Percentiles rank a stretch among this genome's conserved stretches.
Evolutionary conservation across 2,888 invertebrate genomes (phyloP).

Genomic region (Protonemura montana): DNA sequence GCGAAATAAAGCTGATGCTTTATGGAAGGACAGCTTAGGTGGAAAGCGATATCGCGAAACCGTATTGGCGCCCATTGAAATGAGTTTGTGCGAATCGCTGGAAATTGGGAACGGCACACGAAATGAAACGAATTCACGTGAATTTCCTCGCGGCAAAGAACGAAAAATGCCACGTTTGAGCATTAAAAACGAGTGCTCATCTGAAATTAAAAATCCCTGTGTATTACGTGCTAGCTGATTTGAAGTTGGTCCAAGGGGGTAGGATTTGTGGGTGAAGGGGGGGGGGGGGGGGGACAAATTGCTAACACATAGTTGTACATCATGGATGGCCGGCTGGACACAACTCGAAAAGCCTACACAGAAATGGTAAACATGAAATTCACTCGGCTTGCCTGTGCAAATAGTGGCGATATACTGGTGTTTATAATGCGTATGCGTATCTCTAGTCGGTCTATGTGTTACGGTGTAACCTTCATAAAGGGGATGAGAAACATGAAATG

Average conservation of each 20-base stretch:
- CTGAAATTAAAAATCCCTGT: neutral
- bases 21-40: neutral
- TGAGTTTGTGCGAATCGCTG: neutral
- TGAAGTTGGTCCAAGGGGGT: neutral
- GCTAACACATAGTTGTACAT: slow-evolving; percentile 49
- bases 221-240: neutral
- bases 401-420: slow-evolving; percentile 44
- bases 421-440: neutral
- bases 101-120: neutral
- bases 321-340: slow-evolving; percentile 47
- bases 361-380: slow-evolving; percentile 51
- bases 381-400: slow-evolving; percentile 47
- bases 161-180: neutral
- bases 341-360: slow-evolving; percentile 38
- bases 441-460: neutral
- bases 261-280: neutral
- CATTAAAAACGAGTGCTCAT: neutral
- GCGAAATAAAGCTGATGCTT: neutral
- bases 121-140: neutral
- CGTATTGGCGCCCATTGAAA: neutral
- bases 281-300: slow-evolving; percentile 40
- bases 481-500: slow-evolving; percentile 17
- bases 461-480: neutral
- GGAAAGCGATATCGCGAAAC: neutral
- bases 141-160: neutral